phyloP scores from a whole-genome alignment of 2,888 invertebrate genomes.

The Erebia epiphron region DNA sequence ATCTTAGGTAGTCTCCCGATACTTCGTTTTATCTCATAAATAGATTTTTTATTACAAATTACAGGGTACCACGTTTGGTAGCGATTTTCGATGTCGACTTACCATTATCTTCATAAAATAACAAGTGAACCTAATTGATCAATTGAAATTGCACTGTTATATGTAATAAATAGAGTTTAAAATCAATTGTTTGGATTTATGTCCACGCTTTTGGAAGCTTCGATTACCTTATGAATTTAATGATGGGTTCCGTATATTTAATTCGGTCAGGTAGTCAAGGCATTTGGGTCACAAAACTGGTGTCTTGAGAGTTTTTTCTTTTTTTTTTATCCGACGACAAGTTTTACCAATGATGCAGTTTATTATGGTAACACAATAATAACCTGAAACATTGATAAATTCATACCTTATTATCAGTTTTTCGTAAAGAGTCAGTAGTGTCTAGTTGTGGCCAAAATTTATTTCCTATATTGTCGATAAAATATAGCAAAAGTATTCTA shows the following conservation, averaged over 20 bases:
- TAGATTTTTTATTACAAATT: slow-evolving; percentile 83
- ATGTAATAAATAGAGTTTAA: slow-evolving; percentile 64
- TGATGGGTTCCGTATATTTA: slow-evolving; percentile 66
- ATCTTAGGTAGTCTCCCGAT: slow-evolving; percentile 79
- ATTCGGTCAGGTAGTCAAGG: slow-evolving; percentile 60
- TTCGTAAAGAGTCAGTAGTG: too few relatives aligned
- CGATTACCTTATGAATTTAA: slow-evolving; percentile 57
- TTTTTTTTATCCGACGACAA: slow-evolving; percentile 2
- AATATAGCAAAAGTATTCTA: not conserved
- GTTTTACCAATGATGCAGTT: not conserved
- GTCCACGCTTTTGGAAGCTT: slow-evolving; percentile 38
- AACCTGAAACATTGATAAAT: too few relatives aligned
- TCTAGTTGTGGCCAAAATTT: too few relatives aligned
- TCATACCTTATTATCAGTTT: too few relatives aligned
- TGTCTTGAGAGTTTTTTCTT: not conserved
- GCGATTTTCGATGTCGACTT: slow-evolving; percentile 69
- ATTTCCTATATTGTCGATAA: too few relatives aligned
- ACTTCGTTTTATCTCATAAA: slow-evolving; percentile 82
- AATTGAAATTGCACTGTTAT: slow-evolving; percentile 65
- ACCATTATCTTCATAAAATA: slow-evolving; percentile 52
- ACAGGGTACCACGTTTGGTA: slow-evolving; percentile 81
- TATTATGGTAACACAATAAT: not conserved
- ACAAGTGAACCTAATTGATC: slow-evolving; percentile 56
- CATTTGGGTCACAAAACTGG: slow-evolving; percentile 32
- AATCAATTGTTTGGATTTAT: slow-evolving; percentile 54